Conservation (phyloP, 1,140 invertebrate genomes). For the Vollenhovia emeryi region DNA sequence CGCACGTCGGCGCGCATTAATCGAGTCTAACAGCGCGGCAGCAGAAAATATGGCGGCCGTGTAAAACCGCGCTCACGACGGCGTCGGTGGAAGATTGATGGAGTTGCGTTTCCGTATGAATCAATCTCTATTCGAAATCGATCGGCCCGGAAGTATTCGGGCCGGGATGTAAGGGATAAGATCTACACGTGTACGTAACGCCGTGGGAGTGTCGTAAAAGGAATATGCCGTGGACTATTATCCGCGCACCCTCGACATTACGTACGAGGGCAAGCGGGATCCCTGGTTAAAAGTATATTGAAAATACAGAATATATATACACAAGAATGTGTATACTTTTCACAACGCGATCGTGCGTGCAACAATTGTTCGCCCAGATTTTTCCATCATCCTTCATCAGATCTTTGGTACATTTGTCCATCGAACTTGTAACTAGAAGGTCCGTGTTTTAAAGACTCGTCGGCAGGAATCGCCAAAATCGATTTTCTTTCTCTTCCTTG, state of each 20-base stretch:
- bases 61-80: not conserved
- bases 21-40: not conserved
- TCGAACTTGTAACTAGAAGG: too few relatives aligned
- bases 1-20: constrained; percentile 15
- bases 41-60: constrained; percentile 15
- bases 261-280: not conserved
- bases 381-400: too few relatives aligned
- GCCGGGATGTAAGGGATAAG: not conserved
- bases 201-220: not conserved
- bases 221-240: not conserved
- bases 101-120: not conserved
- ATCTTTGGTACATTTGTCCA: too few relatives aligned
- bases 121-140: not conserved
- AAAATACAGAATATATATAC: not conserved
- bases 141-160: not conserved
- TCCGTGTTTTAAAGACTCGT: too few relatives aligned
- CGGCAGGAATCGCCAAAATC: too few relatives aligned
- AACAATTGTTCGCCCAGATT: too few relatives aligned
- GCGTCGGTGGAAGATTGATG: constrained; percentile 6
- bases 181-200: not conserved
- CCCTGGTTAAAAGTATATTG: not conserved
- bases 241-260: not conserved
- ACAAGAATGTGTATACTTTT: not conserved
- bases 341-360: not conserved
- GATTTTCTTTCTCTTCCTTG: too few relatives aligned